Evolutionary conservation across 2,113 vertebrate genomes (phyloP).

Genomic region (Ovibos moschatus): DNA sequence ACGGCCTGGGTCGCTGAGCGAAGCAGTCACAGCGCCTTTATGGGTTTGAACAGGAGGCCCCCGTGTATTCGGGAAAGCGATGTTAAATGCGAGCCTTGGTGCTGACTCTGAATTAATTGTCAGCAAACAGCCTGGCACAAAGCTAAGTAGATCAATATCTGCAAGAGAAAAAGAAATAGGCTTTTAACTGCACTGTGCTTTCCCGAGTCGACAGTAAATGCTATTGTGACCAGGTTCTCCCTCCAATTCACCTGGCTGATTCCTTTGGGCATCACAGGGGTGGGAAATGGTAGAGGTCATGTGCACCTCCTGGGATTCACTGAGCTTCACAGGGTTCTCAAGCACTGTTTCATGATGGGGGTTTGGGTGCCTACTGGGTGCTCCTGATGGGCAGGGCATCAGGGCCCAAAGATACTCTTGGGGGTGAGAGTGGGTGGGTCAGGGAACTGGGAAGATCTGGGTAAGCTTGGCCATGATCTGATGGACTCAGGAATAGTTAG

Average conservation of each 20-base stretch:
- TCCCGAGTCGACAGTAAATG: neutral
- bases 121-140: neutral
- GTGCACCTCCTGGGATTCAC: neutral
- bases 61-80: neutral
- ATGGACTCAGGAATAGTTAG: neutral
- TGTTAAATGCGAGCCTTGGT: neutral
- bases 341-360: neutral
- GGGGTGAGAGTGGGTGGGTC: neutral
- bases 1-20: neutral
- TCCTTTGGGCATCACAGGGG: fast-evolving
- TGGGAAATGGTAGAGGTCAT: neutral
- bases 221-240: neutral
- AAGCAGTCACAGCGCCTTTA: neutral
- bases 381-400: neutral
- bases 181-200: neutral
- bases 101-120: conserved; percentile 54
- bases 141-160: conserved; percentile 55
- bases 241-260: neutral
- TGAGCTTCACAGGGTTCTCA: neutral
- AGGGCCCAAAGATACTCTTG: neutral
- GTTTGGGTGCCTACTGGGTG: neutral
- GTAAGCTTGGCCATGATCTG: neutral
- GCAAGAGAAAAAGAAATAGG: neutral
- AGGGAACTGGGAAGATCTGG: neutral
- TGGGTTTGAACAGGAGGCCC: neutral